A percentile compares a stretch with the other conserved stretches of the same genome.
Evolutionary conservation across 2,113 vertebrate genomes (phyloP).

Genomic region (Penelope pileata): DNA sequence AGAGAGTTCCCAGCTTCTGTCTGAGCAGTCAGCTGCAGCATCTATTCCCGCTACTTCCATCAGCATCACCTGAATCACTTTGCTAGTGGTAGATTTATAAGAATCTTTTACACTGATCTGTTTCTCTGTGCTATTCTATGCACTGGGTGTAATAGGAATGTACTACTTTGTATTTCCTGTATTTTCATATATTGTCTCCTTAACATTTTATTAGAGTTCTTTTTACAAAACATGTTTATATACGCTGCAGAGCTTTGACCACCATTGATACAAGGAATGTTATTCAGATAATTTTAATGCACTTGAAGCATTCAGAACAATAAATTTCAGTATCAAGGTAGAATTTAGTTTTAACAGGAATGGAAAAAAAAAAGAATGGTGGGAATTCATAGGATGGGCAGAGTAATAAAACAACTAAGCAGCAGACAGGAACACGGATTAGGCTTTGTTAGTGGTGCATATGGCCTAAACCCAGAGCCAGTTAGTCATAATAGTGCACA

Average conservation of each 20-base stretch:
- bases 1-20: neutral
- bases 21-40: neutral
- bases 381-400: neutral
- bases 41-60: neutral
- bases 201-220: neutral
- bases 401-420: slow-evolving; percentile 21
- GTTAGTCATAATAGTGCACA: slow-evolving; percentile 23
- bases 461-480: slow-evolving; percentile 58
- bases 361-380: neutral
- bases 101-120: neutral
- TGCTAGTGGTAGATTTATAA: neutral
- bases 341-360: neutral
- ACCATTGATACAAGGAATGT: neutral
- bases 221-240: neutral
- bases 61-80: neutral
- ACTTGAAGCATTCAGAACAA: neutral
- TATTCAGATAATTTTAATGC: neutral
- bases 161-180: neutral
- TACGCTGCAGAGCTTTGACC: neutral
- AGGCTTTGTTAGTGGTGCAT: slow-evolving; percentile 26
- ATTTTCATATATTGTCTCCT: neutral
- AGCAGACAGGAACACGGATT: neutral
- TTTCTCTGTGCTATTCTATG: neutral
- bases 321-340: neutral
- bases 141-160: neutral